Conservation (phyloP, 1,140 invertebrate species). For the Berghia stephanieae region DNA sequence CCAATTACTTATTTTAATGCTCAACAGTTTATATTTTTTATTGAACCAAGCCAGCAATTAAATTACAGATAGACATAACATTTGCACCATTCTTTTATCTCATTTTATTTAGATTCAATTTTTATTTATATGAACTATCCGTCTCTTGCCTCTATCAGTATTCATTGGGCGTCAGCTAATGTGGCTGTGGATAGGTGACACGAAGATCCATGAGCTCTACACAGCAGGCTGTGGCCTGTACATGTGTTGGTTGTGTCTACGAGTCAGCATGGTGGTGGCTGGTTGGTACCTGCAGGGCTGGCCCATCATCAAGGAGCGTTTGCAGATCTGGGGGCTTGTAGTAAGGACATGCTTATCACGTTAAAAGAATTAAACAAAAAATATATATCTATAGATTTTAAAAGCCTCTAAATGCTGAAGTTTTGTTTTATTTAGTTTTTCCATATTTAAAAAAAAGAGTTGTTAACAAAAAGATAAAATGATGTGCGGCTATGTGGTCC, state of each 20-base stretch:
- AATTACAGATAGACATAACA: no score
- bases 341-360: constrained; percentile 47
- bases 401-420: no score
- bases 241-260: constrained; percentile 86
- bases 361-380: no score
- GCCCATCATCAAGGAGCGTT: constrained; percentile 77
- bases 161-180: constrained; percentile 88
- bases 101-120: background rate
- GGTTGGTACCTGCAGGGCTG: constrained; percentile 90
- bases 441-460: background rate
- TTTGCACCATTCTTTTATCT: background rate
- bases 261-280: constrained; percentile 80
- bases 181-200: constrained; percentile 79
- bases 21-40: no score
- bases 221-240: constrained; percentile 94
- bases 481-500: background rate
- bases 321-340: constrained; percentile 76
- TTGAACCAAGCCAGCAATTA: no score
- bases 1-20: background rate
- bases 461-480: background rate
- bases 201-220: constrained; percentile 90
- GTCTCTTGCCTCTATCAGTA: constrained; percentile 70
- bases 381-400: no score
- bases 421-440: no score
- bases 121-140: no score